Conservation (phyloP, 2,888 invertebrate species). For the Drymonia ruficornis region DNA sequence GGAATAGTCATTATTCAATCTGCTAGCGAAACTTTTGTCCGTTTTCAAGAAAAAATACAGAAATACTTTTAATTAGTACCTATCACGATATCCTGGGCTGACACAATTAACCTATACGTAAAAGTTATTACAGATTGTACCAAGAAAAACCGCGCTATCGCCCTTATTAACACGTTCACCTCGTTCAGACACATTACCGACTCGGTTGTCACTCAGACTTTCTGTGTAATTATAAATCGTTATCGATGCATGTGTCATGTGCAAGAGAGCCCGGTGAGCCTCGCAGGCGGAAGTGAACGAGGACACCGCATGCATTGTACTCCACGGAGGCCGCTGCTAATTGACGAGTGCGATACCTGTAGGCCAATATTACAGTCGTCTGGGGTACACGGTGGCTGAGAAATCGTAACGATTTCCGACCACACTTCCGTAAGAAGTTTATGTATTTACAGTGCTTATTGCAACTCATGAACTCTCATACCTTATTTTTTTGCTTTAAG, state of each 20-base stretch:
- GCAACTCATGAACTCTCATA: no score
- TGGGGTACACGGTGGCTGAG: neutral
- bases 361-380: constrained; percentile 11
- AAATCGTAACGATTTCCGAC: constrained; percentile 2
- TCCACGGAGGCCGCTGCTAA: constrained; percentile 32
- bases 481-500: no score
- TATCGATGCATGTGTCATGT: constrained; percentile 6
- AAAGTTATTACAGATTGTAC: neutral
- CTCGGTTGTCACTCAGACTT: neutral
- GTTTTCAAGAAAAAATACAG: no score
- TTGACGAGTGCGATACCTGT: constrained; percentile 30
- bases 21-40: neutral
- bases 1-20: no score
- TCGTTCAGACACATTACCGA: neutral
- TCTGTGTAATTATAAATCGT: constrained; percentile 3
- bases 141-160: neutral
- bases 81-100: no score
- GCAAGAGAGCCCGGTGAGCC: constrained; percentile 9
- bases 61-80: no score
- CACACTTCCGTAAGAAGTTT: neutral
- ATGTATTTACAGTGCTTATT: neutral
- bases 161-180: neutral
- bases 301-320: constrained; percentile 42
- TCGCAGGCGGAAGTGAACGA: constrained; percentile 54
- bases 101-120: no score